Evolutionary conservation across 1,140 invertebrate species (phyloP), one percentile per base, ranked within the genome.

Genomic region (Drosophila bocqueti): DNA sequence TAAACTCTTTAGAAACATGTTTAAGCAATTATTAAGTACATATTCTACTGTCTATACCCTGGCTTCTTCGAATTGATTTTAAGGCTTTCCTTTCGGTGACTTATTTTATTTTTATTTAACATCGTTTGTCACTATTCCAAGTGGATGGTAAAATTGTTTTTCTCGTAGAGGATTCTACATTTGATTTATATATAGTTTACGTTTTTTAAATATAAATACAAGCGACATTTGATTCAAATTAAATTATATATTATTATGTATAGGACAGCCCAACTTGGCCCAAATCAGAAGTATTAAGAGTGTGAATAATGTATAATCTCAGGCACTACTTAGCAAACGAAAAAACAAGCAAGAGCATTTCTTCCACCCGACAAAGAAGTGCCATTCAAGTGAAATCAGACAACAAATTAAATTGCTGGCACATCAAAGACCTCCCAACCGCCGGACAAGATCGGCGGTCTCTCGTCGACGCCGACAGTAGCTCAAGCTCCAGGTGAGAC

Each of bases 381-480:
- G 21, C 58, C 42, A 69, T 69, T 67, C 40, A 54, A 46, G 9
- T 38, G 46, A 40, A 63, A 26, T 50, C 65, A 34, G 45, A 36
- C 45, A 40, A 31, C 62, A 43, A 69, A 67, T 67, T 66, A 65
- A 43, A 52, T 34, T 29, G 47, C 67, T 16, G 26, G 67, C 49
- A 38, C 69, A 60, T 60, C 38, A 42, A 67, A 68, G 65, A 68
- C 36, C 63, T 45, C 40, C 63, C 63, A 45, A 24, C 57, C 57
- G 40, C 21, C 55, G 55, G 15, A n/a, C 46, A 52, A 31, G 49
- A 52, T 52, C 58, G 38, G 24, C 54, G 29, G n/a, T 4, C 49
- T 31, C 16, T 50, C 26, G 7, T 52, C 45, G 49, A n/a, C 3
- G 11, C 43, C 38, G 64, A 64, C 71, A 76, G 61, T 59, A 76